Percentiles rank a stretch among this genome's conserved stretches.
Conservation (phyloP, 1,140 invertebrate genomes). For the Zaprionus kolodkinae region DNA sequence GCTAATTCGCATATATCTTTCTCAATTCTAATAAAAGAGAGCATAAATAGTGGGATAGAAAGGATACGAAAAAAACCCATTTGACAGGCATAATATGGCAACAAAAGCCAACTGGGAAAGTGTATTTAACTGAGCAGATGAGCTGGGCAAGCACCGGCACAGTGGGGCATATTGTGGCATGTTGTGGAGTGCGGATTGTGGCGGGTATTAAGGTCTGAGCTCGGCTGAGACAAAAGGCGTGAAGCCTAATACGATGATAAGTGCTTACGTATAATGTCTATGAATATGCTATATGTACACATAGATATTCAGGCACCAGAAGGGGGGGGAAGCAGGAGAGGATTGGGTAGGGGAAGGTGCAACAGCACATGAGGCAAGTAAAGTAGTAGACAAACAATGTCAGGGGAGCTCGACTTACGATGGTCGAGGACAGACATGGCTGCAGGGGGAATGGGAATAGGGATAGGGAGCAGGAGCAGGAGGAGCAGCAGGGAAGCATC, state of each 20-base stretch:
- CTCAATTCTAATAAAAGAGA: neutral
- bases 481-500: constrained; percentile 39
- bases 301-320: neutral
- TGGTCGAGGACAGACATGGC: neutral
- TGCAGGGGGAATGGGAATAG: neutral
- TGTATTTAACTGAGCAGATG: constrained; percentile 32
- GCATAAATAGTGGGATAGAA: neutral
- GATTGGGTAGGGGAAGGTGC: constrained; percentile 13
- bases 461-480: neutral
- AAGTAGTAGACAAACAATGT: constrained; percentile 76
- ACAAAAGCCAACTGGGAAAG: constrained; percentile 14
- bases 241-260: constrained; percentile 74
- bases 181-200: neutral
- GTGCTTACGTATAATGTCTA: constrained; percentile 73
- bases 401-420: constrained; percentile 15
- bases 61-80: neutral
- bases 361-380: constrained; percentile 20
- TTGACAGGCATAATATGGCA: constrained; percentile 27
- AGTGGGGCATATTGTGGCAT: neutral
- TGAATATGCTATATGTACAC: constrained; percentile 44
- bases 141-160: constrained; percentile 22
- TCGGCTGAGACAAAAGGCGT: constrained; percentile 67
- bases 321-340: neutral
- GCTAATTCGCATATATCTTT: neutral
- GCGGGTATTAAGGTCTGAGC: constrained; percentile 27